Base-by-base conservation (phyloP, 2,888 invertebrate genomes). In the Amiota minor region DNA sequence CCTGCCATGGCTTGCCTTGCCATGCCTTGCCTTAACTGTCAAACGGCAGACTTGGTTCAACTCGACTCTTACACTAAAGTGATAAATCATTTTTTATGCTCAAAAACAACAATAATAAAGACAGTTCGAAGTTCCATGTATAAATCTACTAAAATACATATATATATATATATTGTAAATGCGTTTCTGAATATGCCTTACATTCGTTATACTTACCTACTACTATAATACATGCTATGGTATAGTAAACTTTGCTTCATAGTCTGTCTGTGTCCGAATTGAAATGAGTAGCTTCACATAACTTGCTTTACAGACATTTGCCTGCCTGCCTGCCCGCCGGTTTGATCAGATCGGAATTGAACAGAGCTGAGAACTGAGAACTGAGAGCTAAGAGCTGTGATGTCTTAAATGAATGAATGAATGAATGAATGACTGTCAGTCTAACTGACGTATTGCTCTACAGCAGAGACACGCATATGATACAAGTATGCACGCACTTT, bases 11-110 rank as follows among this genome's bases (percentile, higher is more conserved):
- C 6, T 6, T 35, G 35, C 35, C 6, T 6, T 35, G 35, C 35
- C 6, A 2, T 35, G 35, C 35, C 6, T 0, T 35, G 35, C 35
- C 35, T 35, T 35, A 35, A 35, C 35, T 35, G 35, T 35, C 35
- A 35, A 35, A 35, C 35, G 35, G 35, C 35, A 35, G 35, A 35
- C 35, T 35, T 6, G 35, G 6, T 6, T 23, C 23, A 23, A 3
- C 23, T 35, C 35, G 35, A 35, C 35, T 35, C 35, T 35, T 53
- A 65, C 16, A 65, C 47, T 18, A 50, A 68, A 68, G 67, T 53
- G 67, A 68, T 68, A 68, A 68, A 68, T 68, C 67, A 68, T 68
- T 68, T 68, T 68, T 59, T 59, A 59, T 59, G 10, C 59, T 59
- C 20, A 20, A 20, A 59, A 20, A 59, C 16, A 59, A 59, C 59